Base-by-base conservation (phyloP, 2,797 vertebrate genomes). In the Apodemus agrarius region DNA sequence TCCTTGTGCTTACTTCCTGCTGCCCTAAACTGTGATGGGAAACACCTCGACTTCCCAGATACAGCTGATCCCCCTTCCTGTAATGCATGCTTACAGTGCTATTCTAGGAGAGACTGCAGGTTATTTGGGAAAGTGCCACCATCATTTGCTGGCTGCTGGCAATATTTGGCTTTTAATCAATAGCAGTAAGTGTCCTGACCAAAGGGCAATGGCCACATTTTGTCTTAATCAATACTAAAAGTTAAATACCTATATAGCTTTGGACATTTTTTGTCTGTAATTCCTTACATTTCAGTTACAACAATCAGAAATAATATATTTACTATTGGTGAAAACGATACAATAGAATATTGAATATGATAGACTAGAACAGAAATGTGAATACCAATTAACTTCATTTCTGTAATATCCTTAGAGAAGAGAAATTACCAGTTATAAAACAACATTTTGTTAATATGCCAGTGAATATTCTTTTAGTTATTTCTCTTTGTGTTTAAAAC, bases 141-240 rank as follows among this genome's bases (percentile, higher is more conserved):
- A 82, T 67, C 43, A 92, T 80, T 89, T 97, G 75, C 59, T 91
- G 89, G 93, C 82, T 97, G 83, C 93, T 92, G 85, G 89, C 97
- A 96, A 96, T 97, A 97, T 93, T 97, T 97, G 96, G 92, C 67
- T 95, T 96, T 91, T 94, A 81, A 93, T 97, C 92, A 94, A 19
- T 97, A 96, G 92, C 89, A 85, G n/a, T 97, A 95, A 97, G 96
- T 96, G 65, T 96, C 61, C 61, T 94, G 83, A 93, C 94, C 89
- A 63, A 93, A 97, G 85, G 93, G 89, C 96, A 96, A 34, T 89
- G 92, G 52, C 81, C 84, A 65, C 43, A 95, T 96, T 91, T 96
- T 94, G 93, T 52, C 79, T 96, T 93, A 97, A 97, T 97, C 83
- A 87, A 92, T 97, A 94, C 37, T 76, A 61, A 93, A 95, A 95